Evolutionary conservation across 2,888 invertebrate species (phyloP), one percentile per base, ranked within the genome.

Genomic region (Cryptocephalus moraei): DNA sequence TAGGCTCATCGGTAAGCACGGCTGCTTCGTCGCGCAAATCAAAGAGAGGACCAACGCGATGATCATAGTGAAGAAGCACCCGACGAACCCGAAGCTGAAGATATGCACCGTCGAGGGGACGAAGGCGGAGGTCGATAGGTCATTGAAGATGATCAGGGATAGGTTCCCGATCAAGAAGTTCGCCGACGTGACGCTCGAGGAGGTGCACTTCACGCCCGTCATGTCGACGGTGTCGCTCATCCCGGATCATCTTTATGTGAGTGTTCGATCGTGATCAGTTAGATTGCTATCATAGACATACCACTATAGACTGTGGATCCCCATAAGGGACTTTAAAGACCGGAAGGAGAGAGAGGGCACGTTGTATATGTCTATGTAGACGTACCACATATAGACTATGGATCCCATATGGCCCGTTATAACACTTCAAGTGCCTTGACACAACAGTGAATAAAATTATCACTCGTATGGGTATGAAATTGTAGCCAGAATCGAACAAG

Each of bases 1-100:
- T 12, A 80, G 85, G 48, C 75, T 95, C 57, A 93, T 94, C 67
- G 95, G 95, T 38, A 82, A 81, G 60, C 80, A 82, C 58, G 92
- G 92, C 39, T 74, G 78, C 38, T 86, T 85, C 71, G 83, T 95
- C n/a, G 83, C 84, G 54, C 79, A 79, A 62, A 85, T 91, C 55
- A 87, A 88, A 67, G 74, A 79, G 32, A 82, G 83, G 66, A 85
- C 91, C 1, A 81, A 84, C 56, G 88, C 91, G 13, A 82, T 79
- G 62, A 82, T 94, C 43, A 73, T 80, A 56, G 80, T 95, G n/a
- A 83, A 82, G 63, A 78, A 82, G 63, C 87, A 90, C 73, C 85
- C 86, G 10, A 79, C 56, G 9, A 79, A 81, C 50, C 74, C 77
- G 9, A 83, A 86, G 62, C 74, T 82, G 60, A 91, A 91, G 73